These are phyloP conservation scores for Chrysolina oricalcia DNA, from an alignment of 2,888 invertebrate genomes.

Conservation along the genomic window DNA sequence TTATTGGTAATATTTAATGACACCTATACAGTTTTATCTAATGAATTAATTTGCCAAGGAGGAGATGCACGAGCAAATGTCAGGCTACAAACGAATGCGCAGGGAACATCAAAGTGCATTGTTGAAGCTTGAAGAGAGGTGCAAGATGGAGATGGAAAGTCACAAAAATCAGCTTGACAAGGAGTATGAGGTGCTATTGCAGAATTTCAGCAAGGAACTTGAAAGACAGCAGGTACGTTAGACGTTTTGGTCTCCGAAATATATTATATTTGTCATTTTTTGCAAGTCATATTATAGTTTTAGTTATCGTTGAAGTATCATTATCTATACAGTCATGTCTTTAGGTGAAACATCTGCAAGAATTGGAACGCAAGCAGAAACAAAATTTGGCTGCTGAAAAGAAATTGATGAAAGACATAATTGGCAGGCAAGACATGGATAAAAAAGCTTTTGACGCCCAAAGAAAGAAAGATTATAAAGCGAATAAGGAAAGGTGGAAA, in stretches of 20 bases:
- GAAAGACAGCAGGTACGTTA: conserved; percentile 83
- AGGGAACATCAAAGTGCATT: conserved; percentile 97
- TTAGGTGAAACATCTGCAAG: conserved; percentile 83
- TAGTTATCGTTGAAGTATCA: not conserved
- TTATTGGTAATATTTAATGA: not conserved
- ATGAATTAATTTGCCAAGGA: conserved; percentile 73
- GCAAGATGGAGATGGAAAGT: conserved; percentile 96
- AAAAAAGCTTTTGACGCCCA: conserved; percentile 92
- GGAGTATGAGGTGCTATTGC: conserved; percentile 94
- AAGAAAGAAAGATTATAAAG: conserved; percentile 97
- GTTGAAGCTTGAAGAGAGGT: conserved; percentile 94
- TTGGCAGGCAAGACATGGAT: conserved; percentile 91
- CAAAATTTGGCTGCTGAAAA: conserved; percentile 92
- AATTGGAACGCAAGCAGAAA: conserved; percentile 86
- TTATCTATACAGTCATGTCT: conserved; percentile 7
- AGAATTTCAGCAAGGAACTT: conserved; percentile 93
- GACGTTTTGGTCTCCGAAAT: not conserved
- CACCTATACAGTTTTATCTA: conserved; percentile 26
- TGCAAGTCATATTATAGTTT: not conserved
- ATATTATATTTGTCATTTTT: not conserved
- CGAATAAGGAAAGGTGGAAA: conserved; percentile 97
- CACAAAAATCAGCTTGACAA: conserved; percentile 96
- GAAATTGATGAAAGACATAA: conserved; percentile 94
- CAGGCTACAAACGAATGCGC: conserved; percentile 97
- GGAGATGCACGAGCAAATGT: conserved; percentile 99